Base-by-base conservation (phyloP, 2,888 invertebrate species). In the Oxyscelio sp. region DNA sequence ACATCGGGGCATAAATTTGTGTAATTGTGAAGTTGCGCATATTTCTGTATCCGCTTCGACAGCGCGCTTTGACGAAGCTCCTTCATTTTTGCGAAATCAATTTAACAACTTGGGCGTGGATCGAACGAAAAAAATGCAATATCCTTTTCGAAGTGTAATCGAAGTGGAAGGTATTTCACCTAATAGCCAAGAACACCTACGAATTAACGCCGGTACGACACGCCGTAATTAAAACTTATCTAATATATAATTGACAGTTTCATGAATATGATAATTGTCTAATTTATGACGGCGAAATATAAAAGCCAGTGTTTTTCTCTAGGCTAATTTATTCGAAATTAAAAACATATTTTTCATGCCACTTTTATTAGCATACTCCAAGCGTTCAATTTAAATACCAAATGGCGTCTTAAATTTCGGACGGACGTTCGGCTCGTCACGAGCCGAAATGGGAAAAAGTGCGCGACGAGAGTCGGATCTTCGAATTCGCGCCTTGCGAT, bases 241-340 rank as follows among this genome's bases (percentile, higher is more conserved):
- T 70, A 65, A 79, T 50, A 58, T 71, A 65, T 70, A 71, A 71
- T 79, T 79, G 79, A 79, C 65, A 71, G 79, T 79, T 71, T 65
- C 79, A 71, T 71, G 70, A 65, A 71, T 58, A 79, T 71, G 79
- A 65, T 79, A 71, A 79, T 79, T 71, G 31, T 58, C 58, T 61
- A 70, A 78, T 71, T 79, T 79, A 79, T 79, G 63, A 65, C 65
- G 65, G 40, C 71, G 71, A 65, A 56, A 65, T 50, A 63, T 50
- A 71, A 71, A 71, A 50, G 71, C 56, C 38, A 45, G 40, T 61
- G 52, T 78, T 68, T 75, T 40, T 61, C 50, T 43, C 17, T 27
- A 11, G 56, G 63, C 24, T 70, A 79, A 70, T 70, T 63, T 77
- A 65, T 68, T 77, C 59, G 27, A 66, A 77, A 77, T 59, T 66